phyloP scores from a whole-genome alignment of 2,113 vertebrate species.

The Chiloscyllium plagiosum region DNA sequence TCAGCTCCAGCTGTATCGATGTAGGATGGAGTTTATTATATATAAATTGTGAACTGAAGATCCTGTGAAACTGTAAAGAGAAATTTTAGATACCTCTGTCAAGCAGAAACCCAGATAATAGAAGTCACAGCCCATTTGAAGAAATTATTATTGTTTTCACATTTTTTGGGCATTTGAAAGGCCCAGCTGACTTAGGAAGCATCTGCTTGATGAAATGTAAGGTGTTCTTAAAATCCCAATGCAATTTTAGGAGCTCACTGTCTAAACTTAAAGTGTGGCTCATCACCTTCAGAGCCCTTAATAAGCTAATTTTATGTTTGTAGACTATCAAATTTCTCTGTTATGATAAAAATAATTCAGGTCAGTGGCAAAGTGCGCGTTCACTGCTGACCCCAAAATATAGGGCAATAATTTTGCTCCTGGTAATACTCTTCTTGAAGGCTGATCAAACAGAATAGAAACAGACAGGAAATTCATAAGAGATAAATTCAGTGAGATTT shows the following conservation, averaged over 20 bases:
- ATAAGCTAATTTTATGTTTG: no score
- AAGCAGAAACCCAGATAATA: background rate
- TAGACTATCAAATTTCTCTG: no score
- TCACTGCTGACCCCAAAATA: background rate
- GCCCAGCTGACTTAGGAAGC: background rate
- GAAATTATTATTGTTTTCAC: background rate
- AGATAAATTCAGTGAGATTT: background rate
- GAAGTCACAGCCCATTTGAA: background rate
- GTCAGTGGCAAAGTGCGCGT: background rate
- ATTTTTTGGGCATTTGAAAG: background rate
- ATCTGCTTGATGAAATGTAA: background rate
- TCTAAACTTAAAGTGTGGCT: background rate
- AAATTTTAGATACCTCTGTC: background rate
- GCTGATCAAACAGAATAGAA: background rate
- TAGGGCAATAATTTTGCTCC: background rate
- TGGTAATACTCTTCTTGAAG: background rate
- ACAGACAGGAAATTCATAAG: background rate
- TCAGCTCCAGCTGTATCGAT: background rate
- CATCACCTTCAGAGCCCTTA: no score
- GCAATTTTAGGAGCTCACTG: background rate
- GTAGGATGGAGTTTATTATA: background rate
- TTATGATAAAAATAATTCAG: no score
- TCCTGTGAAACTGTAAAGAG: background rate
- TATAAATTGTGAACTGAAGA: background rate
- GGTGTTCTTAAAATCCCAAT: background rate